Conservation (phyloP, 2,888 invertebrate genomes). For the Cyclophora punctaria region DNA sequence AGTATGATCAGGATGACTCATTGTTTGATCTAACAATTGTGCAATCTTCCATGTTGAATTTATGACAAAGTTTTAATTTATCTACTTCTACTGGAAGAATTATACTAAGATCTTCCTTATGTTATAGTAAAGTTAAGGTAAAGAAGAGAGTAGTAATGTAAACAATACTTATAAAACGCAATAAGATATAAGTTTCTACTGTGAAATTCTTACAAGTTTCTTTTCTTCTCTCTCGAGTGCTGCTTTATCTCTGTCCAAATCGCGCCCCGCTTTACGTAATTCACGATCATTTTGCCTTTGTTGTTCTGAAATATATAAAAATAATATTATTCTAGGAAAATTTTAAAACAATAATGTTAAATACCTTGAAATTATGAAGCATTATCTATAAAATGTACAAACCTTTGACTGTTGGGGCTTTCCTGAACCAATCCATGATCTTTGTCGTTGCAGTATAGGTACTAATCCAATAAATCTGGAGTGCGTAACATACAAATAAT, state of each 20-base stretch:
- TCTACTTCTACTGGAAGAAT: no score
- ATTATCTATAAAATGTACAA: background rate
- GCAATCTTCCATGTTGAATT: no score
- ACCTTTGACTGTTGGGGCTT: conserved; percentile 79
- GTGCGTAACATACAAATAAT: no score
- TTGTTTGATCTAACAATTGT: no score
- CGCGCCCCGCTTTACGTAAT: conserved; percentile 86
- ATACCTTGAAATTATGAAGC: background rate
- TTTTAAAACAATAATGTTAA: background rate
- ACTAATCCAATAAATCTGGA: no score
- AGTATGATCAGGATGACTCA: no score
- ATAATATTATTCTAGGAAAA: background rate
- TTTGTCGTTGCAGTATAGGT: background rate
- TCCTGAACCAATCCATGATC: conserved; percentile 74
- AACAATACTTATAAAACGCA: background rate
- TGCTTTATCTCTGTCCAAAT: conserved; percentile 87
- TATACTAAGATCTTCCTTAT: no score
- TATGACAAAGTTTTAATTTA: no score
- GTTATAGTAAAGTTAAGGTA: no score
- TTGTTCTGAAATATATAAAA: conserved; percentile 77
- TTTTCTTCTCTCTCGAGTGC: conserved; percentile 92
- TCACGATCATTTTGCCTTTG: conserved; percentile 88
- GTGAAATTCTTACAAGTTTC: conserved; percentile 78
- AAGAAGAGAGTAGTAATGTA: no score
- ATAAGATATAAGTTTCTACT: background rate